Conservation (phyloP, 2,797 vertebrate species). For the Sarcoramphus papa region DNA sequence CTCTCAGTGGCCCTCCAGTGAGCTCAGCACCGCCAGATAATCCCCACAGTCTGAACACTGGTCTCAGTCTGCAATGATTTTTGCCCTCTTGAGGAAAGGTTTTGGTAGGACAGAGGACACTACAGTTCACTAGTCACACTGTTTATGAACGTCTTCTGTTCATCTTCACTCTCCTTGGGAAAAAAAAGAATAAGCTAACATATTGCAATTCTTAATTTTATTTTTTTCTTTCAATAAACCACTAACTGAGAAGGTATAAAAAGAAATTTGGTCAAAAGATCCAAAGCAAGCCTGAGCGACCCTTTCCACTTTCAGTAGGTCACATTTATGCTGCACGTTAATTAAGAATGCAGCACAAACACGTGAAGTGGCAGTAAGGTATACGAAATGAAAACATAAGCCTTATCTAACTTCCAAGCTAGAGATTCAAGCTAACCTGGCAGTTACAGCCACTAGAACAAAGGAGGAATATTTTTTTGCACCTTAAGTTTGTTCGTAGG, state of each 20-base stretch:
- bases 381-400: not conserved
- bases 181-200: not conserved
- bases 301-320: not conserved
- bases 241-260: not conserved
- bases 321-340: not conserved
- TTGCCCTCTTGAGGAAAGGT: not conserved
- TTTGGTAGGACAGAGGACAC: not conserved
- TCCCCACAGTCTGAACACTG: rapidly evolving
- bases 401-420: not conserved
- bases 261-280: not conserved
- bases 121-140: not conserved
- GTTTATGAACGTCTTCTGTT: not conserved
- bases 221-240: not conserved
- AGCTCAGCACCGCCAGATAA: not conserved
- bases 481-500: not conserved
- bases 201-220: not conserved
- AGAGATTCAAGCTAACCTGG: not conserved
- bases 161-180: not conserved
- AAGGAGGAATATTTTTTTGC: not conserved
- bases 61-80: not conserved
- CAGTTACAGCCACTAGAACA: not conserved
- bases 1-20: not conserved
- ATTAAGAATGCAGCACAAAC: not conserved
- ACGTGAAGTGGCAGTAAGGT: not conserved
- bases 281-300: not conserved